A percentile compares a stretch with the other conserved stretches of the same genome.
These are phyloP conservation scores for Asarcornis scutulata DNA, from an alignment of 2,113 vertebrate species.

Conservation along the genomic window DNA sequence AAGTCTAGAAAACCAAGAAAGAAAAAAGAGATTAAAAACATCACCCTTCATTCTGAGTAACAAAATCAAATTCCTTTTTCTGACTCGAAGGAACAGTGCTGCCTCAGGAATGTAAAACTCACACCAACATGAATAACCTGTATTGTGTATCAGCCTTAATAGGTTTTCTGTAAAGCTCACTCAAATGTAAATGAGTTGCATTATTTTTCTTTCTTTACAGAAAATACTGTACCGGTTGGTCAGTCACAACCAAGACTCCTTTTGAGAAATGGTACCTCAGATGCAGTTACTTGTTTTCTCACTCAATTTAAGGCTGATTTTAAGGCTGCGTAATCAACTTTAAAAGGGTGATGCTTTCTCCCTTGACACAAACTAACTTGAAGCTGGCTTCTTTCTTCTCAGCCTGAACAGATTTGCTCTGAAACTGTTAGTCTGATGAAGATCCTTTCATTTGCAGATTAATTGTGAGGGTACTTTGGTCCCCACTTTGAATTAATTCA, in stretches of 20 bases:
- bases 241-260: neutral
- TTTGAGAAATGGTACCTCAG: neutral
- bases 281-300: neutral
- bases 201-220: neutral
- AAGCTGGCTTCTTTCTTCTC: neutral
- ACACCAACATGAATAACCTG: neutral
- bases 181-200: neutral
- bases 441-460: neutral
- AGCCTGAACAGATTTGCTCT: neutral
- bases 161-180: neutral
- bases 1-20: neutral
- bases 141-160: neutral
- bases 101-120: neutral
- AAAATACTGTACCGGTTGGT: neutral
- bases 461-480: neutral
- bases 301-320: neutral
- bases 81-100: neutral
- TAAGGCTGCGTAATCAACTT: neutral
- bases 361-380: neutral
- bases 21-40: neutral
- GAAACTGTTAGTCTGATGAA: neutral
- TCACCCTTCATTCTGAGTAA: neutral
- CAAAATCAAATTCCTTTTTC: neutral
- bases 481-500: neutral
- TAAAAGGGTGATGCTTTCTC: neutral